Conservation (phyloP, 2,797 vertebrate genomes). For the Hippoglossus hippoglossus region DNA sequence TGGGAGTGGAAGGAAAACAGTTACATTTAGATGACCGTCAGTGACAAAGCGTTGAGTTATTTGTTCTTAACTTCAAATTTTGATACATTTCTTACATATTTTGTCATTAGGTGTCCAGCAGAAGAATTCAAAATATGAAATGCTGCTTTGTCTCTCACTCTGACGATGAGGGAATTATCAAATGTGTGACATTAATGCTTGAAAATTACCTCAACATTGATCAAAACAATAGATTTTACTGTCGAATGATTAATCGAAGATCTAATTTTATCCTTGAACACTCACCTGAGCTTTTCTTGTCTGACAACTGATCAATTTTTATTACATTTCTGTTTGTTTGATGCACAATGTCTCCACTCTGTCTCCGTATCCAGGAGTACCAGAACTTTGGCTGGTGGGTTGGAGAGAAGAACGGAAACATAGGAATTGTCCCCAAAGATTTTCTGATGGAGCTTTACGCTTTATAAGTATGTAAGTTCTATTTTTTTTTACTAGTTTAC, state of each 20-base stretch:
- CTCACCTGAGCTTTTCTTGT: not conserved
- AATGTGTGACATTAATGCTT: not conserved
- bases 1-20: not conserved
- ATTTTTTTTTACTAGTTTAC: not conserved
- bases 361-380: slow-evolving; percentile 89
- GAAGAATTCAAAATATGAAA: not conserved
- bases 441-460: slow-evolving; percentile 95
- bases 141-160: not conserved
- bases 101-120: not conserved
- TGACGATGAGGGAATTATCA: not conserved
- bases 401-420: slow-evolving; percentile 94
- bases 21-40: not conserved
- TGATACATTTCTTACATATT: not conserved
- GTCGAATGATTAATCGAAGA: not conserved
- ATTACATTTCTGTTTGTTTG: not conserved
- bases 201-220: not conserved
- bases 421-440: slow-evolving; percentile 97
- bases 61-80: not conserved
- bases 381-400: slow-evolving; percentile 98
- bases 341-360: slow-evolving; percentile 9
- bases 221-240: not conserved
- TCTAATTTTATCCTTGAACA: not conserved
- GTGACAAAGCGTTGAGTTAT: not conserved
- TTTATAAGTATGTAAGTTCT: slow-evolving; percentile 84
- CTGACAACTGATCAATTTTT: not conserved